Percentiles rank a stretch among this genome's conserved stretches.
Conservation (phyloP, 1,140 invertebrate species). For the Conopomorpha cramerella region DNA sequence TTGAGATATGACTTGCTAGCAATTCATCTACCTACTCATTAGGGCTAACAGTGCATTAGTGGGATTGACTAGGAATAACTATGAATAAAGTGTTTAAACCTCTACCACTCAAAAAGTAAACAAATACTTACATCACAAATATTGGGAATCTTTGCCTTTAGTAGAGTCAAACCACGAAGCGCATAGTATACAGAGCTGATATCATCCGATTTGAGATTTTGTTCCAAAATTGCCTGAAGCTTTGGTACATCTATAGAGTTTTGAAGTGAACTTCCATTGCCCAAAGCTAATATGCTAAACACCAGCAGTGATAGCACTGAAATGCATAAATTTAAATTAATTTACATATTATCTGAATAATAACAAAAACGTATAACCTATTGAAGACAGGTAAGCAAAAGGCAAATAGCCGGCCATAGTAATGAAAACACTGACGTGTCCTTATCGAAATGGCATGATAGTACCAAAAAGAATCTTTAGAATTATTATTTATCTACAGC, state of each 20-base stretch:
- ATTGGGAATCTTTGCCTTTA: slow-evolving; percentile 41
- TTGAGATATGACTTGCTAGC: no score
- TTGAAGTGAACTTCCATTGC: slow-evolving; percentile 41
- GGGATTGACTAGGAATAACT: no score
- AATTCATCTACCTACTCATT: no score
- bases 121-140: slow-evolving; percentile 43
- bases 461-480: no score
- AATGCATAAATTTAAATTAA: no score
- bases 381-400: slow-evolving; percentile 4
- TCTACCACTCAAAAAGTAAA: no score
- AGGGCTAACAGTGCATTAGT: no score
- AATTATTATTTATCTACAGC: no score
- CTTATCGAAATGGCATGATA: no score
- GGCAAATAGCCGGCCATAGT: slow-evolving; percentile 6
- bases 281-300: slow-evolving; percentile 22
- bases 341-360: no score
- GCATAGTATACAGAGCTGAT: slow-evolving; percentile 36
- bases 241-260: slow-evolving; percentile 41
- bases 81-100: no score
- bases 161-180: slow-evolving; percentile 36
- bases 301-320: slow-evolving; percentile 26
- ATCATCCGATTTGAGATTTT: slow-evolving; percentile 43
- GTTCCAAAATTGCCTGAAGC: slow-evolving; percentile 41
- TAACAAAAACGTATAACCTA: no score
- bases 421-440: slow-evolving; percentile 34